These are phyloP conservation scores for Esox niger DNA, from an alignment of 2,113 vertebrate genomes.

Conservation along the genomic window DNA sequence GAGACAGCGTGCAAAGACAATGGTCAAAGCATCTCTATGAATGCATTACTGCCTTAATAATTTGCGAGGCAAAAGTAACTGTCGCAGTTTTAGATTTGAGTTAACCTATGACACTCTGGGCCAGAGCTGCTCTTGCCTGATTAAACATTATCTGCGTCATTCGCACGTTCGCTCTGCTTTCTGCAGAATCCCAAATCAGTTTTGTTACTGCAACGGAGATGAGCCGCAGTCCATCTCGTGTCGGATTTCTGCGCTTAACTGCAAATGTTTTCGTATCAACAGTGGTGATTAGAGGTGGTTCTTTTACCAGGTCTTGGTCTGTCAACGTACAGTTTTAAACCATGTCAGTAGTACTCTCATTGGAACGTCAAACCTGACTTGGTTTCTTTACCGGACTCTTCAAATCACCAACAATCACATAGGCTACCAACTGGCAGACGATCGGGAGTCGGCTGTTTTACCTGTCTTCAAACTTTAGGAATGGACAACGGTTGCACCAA, in stretches of 20 bases:
- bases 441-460: conserved; percentile 4
- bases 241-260: not conserved
- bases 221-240: not conserved
- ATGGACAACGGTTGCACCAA: conserved; percentile 4
- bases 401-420: conserved; percentile 3
- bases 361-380: conserved; percentile 28
- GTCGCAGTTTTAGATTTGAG: too few relatives aligned
- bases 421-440: conserved; percentile 12
- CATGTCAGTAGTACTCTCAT: not conserved
- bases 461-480: conserved; percentile 31
- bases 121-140: conserved; percentile 3
- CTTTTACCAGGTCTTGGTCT: not conserved
- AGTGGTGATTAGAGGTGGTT: not conserved
- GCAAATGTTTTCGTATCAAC: not conserved
- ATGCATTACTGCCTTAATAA: too few relatives aligned
- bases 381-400: conserved; percentile 9
- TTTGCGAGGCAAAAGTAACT: too few relatives aligned
- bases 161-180: conserved; percentile 19
- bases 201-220: conserved; percentile 1
- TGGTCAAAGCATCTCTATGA: too few relatives aligned
- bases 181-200: conserved; percentile 20
- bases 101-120: too few relatives aligned
- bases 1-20: too few relatives aligned
- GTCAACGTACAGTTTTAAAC: not conserved
- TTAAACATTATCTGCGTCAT: conserved; percentile 37